Evolutionary conservation across 2,888 invertebrate species (phyloP).

Genomic region (Phortica okadai): DNA sequence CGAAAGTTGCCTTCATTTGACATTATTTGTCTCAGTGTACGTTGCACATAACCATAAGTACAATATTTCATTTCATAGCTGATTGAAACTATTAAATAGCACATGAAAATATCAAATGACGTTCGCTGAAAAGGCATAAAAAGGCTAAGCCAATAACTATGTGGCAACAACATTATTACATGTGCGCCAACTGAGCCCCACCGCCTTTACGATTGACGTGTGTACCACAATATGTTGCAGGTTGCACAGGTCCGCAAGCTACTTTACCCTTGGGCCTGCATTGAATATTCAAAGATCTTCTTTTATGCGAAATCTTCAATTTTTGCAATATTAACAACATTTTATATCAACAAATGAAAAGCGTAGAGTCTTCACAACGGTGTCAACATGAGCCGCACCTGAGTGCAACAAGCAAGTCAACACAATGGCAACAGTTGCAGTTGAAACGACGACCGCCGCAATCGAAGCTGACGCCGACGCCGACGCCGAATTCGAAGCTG

Average conservation of each 20-base stretch:
- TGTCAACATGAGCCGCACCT: slow-evolving; percentile 3
- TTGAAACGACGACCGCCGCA: slow-evolving; percentile 16
- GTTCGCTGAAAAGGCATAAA: background rate
- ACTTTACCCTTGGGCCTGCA: too few species aligned
- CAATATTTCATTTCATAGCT: background rate
- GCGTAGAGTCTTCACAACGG: too few species aligned
- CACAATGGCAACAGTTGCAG: slow-evolving; percentile 10
- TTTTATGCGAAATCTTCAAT: too few species aligned
- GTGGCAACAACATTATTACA: slow-evolving; percentile 27
- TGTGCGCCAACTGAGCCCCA: background rate
- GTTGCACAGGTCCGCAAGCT: background rate
- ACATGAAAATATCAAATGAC: slow-evolving; percentile 23
- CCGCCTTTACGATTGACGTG: background rate
- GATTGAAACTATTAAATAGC: slow-evolving; percentile 26
- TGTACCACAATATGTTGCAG: background rate
- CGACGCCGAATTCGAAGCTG: slow-evolving; percentile 22
- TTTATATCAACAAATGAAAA: too few species aligned
- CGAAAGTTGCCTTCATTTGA: too few species aligned
- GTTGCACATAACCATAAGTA: background rate
- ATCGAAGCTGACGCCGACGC: slow-evolving; percentile 22
- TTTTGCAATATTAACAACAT: too few species aligned
- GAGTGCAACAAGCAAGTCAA: background rate
- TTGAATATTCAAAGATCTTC: too few species aligned
- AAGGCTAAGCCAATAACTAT: slow-evolving; percentile 16
- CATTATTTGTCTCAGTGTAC: background rate